Conservation (phyloP, 2,113 vertebrate genomes). For the Piliocolobus tephrosceles region DNA sequence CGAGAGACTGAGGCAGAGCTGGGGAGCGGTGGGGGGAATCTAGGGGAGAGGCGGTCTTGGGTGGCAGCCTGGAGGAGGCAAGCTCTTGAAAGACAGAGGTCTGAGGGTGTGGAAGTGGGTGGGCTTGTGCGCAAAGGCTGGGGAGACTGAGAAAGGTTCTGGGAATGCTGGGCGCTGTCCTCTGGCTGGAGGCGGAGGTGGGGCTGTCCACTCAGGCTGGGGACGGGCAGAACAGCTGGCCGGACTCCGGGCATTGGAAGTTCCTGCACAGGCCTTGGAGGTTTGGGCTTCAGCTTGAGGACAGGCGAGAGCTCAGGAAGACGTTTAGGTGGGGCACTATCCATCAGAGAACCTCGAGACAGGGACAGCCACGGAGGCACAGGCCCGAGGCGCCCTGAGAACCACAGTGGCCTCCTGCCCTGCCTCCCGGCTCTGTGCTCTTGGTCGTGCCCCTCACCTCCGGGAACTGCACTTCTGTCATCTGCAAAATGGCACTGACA, state of each 20-base stretch:
- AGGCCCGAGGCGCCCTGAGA: neutral
- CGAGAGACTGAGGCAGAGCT: neutral
- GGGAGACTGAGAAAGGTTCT: constrained; percentile 61
- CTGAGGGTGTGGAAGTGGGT: neutral
- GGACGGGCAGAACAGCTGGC: neutral
- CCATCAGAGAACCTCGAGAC: neutral
- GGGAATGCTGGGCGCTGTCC: constrained; percentile 33
- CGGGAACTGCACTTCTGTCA: fast-evolving
- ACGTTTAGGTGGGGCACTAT: neutral
- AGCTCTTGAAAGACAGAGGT: neutral
- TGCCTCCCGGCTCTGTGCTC: neutral
- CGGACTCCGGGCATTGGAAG: fast-evolving
- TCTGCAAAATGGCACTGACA: neutral
- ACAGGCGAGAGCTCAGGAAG: neutral
- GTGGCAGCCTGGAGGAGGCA: neutral
- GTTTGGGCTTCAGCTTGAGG: neutral
- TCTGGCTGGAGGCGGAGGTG: constrained; percentile 14
- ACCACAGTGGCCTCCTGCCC: neutral
- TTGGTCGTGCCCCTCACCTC: neutral
- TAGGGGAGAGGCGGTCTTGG: neutral
- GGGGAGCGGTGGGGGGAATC: neutral
- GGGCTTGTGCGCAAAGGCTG: neutral
- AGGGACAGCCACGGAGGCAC: fast-evolving
- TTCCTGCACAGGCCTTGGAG: neutral
- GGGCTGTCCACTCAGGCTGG: neutral